These are phyloP conservation scores for Tenebrio molitor DNA, from an alignment of 1,140 invertebrate genomes.

Conservation along the genomic window DNA sequence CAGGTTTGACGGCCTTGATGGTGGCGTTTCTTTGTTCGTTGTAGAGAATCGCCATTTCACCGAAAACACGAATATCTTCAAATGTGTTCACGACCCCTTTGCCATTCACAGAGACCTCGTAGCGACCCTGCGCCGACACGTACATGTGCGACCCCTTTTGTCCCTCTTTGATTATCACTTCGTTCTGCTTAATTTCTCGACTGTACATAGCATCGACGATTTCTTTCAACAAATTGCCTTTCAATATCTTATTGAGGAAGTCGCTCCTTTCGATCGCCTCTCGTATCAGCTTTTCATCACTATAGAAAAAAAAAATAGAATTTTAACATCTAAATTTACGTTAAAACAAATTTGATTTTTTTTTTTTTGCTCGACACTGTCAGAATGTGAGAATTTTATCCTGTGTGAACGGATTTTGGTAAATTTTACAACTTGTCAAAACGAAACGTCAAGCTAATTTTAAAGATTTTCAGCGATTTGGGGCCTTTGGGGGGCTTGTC, in stretches of 20 bases:
- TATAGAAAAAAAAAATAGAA: conserved; percentile 53
- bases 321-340: no score
- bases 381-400: no score
- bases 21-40: conserved; percentile 58
- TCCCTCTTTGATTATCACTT: conserved; percentile 54
- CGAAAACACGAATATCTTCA: conserved; percentile 55
- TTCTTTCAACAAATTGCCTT: conserved; percentile 47
- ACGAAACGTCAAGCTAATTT: no score
- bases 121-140: conserved; percentile 52
- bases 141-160: conserved; percentile 52
- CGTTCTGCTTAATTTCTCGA: conserved; percentile 43
- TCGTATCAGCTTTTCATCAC: conserved; percentile 56
- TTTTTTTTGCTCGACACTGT: no score
- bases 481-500: no score
- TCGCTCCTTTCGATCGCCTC: conserved; percentile 56
- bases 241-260: conserved; percentile 56
- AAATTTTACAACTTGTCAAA: no score
- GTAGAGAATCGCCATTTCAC: conserved; percentile 59
- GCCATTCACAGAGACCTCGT: conserved; percentile 47
- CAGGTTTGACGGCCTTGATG: conserved; percentile 61
- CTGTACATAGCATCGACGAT: conserved; percentile 56
- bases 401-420: no score
- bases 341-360: no score
- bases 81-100: conserved; percentile 45
- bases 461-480: no score